phyloP scores from a whole-genome alignment of 2,113 vertebrate genomes.

The Neotoma lepida region DNA sequence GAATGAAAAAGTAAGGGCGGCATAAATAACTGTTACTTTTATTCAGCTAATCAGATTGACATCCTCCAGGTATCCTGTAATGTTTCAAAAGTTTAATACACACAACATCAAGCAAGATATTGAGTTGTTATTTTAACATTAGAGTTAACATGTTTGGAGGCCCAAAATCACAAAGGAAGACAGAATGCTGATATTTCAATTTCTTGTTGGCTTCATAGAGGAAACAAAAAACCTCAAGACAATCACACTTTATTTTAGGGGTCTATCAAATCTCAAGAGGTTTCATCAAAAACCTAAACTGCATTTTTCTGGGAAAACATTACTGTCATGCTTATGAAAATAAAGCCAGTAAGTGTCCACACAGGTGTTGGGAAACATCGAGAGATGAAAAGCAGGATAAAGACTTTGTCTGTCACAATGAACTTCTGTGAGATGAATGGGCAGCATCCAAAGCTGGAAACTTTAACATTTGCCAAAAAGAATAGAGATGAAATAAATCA shows the following conservation, averaged over 20 bases:
- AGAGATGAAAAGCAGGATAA: conserved; percentile 47
- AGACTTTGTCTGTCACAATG: conserved; percentile 27
- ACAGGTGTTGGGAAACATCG: conserved; percentile 56
- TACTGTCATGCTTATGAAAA: conserved; percentile 65
- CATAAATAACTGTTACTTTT: conserved; percentile 37
- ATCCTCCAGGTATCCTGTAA: background rate
- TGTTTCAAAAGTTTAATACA: background rate
- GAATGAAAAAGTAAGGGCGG: conserved; percentile 18
- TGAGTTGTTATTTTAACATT: conserved; percentile 46
- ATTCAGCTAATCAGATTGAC: conserved; percentile 16
- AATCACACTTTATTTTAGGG: conserved; percentile 63
- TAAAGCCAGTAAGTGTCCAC: conserved; percentile 56
- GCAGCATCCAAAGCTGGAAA: background rate
- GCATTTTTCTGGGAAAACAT: conserved; percentile 57
- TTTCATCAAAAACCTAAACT: conserved; percentile 62
- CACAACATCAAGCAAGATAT: conserved; percentile 12
- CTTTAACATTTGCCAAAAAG: conserved; percentile 31
- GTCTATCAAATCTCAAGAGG: conserved; percentile 60
- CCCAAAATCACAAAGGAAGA: conserved; percentile 38
- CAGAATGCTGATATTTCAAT: conserved; percentile 42
- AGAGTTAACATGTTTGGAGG: conserved; percentile 31
- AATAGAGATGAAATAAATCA: background rate
- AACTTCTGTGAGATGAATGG: conserved; percentile 39
- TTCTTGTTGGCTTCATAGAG: conserved; percentile 50
- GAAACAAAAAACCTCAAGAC: conserved; percentile 58